A percentile compares a stretch with the other conserved stretches of the same genome.
Evolutionary conservation across 2,797 vertebrate species (phyloP).

Genomic region (Mormyrus proboscirostris): DNA sequence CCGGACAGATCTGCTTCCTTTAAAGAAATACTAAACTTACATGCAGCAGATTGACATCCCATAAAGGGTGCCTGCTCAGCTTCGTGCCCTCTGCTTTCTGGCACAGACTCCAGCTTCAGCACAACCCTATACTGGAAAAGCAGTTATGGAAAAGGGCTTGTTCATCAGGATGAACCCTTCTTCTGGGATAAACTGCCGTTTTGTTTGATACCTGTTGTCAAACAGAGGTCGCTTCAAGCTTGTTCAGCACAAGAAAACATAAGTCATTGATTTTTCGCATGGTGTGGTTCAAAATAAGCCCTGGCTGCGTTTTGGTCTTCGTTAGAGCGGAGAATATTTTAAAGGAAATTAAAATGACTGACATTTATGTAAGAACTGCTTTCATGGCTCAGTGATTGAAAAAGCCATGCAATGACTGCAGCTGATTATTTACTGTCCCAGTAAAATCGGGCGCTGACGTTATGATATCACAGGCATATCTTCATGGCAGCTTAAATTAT

Average conservation of each 20-base stretch:
- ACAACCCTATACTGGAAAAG: neutral
- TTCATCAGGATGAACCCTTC: neutral
- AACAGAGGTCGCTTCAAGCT: neutral
- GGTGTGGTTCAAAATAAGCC: neutral
- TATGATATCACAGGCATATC: constrained; percentile 6
- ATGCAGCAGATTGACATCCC: neutral
- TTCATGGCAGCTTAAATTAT: neutral
- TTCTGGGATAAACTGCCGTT: neutral
- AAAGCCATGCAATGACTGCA: constrained; percentile 4
- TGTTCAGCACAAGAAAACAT: neutral
- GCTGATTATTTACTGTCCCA: neutral
- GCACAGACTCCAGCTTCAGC: neutral
- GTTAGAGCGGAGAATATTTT: neutral
- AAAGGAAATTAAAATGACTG: neutral
- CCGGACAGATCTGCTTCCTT: neutral
- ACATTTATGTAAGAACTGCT: constrained; percentile 17
- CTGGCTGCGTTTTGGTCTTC: neutral
- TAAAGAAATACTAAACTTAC: neutral
- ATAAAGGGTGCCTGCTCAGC: neutral
- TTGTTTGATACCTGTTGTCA: neutral
- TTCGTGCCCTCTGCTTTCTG: neutral
- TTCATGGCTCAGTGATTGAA: constrained; percentile 8
- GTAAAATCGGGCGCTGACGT: constrained; percentile 19
- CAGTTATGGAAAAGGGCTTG: neutral
- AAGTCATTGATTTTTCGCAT: neutral